Conservation (phyloP, 1,140 invertebrate species). For the Eriocheir sinensis region DNA sequence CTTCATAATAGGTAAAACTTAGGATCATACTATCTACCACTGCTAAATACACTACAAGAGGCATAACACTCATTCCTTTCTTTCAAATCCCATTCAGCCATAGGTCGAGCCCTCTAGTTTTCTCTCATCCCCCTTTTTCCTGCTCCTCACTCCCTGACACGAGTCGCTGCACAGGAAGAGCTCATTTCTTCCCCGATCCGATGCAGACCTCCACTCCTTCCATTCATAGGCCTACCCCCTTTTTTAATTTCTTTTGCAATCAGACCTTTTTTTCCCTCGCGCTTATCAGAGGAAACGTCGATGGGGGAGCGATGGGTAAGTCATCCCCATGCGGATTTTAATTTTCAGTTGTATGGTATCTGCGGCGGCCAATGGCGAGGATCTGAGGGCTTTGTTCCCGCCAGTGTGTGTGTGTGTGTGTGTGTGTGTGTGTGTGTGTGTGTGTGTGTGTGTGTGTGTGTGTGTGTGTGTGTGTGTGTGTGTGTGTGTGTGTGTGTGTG, state of each 20-base stretch:
- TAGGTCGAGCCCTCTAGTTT: too few species aligned
- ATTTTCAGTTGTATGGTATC: slow-evolving; percentile 70
- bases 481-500: slow-evolving; percentile 59
- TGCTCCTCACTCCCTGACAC: too few species aligned
- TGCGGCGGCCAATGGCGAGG: slow-evolving; percentile 7
- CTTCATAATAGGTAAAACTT: too few species aligned
- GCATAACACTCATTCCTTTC: too few species aligned
- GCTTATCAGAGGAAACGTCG: slow-evolving; percentile 69
- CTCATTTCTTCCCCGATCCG: not conserved
- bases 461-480: slow-evolving; percentile 58
- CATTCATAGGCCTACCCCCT: slow-evolving; percentile 63
- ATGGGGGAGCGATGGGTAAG: slow-evolving; percentile 64
- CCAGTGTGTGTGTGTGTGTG: too few species aligned
- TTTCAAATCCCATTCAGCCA: too few species aligned
- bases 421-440: not conserved
- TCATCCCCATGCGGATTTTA: slow-evolving; percentile 68
- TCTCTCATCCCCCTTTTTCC: too few species aligned
- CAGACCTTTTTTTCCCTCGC: slow-evolving; percentile 45
- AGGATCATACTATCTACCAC: too few species aligned
- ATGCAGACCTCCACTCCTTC: not conserved
- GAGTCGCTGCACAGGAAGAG: not conserved
- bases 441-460: slow-evolving; percentile 38
- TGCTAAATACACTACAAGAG: too few species aligned
- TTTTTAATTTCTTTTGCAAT: slow-evolving; percentile 73
- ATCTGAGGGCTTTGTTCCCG: slow-evolving; percentile 48